Percentiles rank a stretch among this genome's conserved stretches.
phyloP scores from a whole-genome alignment of 2,888 invertebrate genomes.

The Cosmopolites sordidus region DNA sequence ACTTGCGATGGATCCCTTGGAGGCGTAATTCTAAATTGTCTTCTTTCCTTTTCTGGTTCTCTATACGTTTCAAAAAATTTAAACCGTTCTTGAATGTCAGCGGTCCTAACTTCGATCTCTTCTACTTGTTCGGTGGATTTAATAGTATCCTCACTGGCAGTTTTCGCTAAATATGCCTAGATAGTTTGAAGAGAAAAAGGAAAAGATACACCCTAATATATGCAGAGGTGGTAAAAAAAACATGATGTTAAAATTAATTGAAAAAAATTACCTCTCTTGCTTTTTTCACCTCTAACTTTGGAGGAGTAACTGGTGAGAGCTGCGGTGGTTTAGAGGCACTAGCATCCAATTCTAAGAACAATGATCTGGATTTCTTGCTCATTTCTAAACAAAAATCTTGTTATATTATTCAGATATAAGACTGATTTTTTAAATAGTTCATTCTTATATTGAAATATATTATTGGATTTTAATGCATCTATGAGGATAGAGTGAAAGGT shows the following conservation, averaged over 20 bases:
- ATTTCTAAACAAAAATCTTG: conserved; percentile 72
- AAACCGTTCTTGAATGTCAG: conserved; percentile 80
- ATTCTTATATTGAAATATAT: too few relatives aligned
- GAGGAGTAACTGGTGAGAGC: conserved; percentile 56
- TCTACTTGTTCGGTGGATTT: conserved; percentile 65
- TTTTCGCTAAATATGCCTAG: conserved; percentile 53
- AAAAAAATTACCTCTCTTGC: conserved; percentile 50
- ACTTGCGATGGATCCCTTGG: conserved; percentile 71
- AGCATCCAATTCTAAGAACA: conserved; percentile 83
- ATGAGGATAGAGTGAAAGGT: too few relatives aligned
- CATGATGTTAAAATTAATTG: background rate
- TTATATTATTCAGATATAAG: too few relatives aligned
- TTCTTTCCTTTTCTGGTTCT: conserved; percentile 64
- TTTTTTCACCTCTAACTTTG: conserved; percentile 58
- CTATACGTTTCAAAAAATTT: conserved; percentile 87
- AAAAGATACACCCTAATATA: background rate
- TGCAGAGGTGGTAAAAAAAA: too few relatives aligned
- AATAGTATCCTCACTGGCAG: conserved; percentile 65
- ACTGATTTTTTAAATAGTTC: too few relatives aligned
- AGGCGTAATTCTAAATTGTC: conserved; percentile 82
- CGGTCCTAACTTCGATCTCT: conserved; percentile 74
- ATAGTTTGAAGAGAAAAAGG: conserved; percentile 4
- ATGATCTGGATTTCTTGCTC: conserved; percentile 79
- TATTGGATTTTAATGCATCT: too few relatives aligned
- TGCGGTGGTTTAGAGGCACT: conserved; percentile 61